Percentiles rank a stretch among this genome's conserved stretches.
These are phyloP conservation scores for Macaria notata DNA, from an alignment of 2,888 invertebrate species.

Conservation along the genomic window DNA sequence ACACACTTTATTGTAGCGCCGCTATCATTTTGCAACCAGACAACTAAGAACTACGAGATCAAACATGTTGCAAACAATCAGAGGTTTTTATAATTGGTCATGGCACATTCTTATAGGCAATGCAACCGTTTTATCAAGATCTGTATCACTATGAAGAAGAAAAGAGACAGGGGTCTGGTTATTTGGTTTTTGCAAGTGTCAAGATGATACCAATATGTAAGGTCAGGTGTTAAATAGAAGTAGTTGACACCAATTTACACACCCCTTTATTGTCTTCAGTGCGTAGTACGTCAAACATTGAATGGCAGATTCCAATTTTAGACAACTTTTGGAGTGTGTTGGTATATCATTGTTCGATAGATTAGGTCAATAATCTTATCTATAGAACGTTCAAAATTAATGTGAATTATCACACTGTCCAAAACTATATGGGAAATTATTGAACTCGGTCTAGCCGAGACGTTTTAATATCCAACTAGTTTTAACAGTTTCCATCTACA, in stretches of 20 bases:
- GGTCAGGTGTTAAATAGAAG: slow-evolving; percentile 48
- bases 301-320: slow-evolving; percentile 4
- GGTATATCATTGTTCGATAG: no score
- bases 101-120: neutral
- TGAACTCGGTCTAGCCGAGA: no score
- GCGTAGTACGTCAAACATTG: slow-evolving; percentile 9
- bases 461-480: no score
- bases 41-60: slow-evolving; percentile 11
- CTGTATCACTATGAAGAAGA: neutral
- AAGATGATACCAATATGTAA: slow-evolving; percentile 29
- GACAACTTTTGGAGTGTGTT: no score
- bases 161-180: neutral
- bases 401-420: no score
- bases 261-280: slow-evolving; percentile 11
- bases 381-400: no score
- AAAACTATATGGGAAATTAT: no score
- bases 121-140: slow-evolving; percentile 4
- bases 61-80: neutral
- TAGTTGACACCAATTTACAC: slow-evolving; percentile 46
- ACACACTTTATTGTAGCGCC: slow-evolving; percentile 22
- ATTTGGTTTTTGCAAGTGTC: slow-evolving; percentile 16
- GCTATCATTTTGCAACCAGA: slow-evolving; percentile 21
- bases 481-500: no score
- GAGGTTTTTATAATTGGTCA: slow-evolving; percentile 14
- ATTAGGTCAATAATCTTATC: no score